Evolutionary conservation across 2,888 invertebrate genomes (phyloP).

Genomic region (Gortyna flavago): DNA sequence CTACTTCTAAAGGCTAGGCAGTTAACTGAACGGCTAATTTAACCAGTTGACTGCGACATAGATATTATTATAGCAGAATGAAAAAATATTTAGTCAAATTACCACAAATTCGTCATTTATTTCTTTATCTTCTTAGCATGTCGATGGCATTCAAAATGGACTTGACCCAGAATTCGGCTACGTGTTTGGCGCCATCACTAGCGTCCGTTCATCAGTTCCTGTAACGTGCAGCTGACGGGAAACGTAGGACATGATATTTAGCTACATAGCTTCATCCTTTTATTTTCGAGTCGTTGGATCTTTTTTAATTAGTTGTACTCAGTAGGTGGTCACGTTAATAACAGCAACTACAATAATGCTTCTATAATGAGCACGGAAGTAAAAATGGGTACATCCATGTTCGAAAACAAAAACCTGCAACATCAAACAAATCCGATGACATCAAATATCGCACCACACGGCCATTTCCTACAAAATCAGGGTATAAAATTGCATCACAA

Average conservation of each 20-base stretch:
- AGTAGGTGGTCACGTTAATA: neutral
- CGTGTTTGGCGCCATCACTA: no score
- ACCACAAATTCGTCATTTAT: neutral
- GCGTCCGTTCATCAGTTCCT: no score
- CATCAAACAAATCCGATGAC: neutral
- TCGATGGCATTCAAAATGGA: no score
- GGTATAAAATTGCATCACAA: constrained; percentile 48
- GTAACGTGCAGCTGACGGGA: no score
- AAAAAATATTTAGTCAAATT: neutral
- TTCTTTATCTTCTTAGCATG: neutral
- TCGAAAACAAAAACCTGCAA: neutral
- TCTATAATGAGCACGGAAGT: neutral
- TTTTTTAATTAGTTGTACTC: neutral
- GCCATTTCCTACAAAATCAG: constrained; percentile 40
- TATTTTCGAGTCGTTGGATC: neutral
- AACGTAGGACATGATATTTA: no score
- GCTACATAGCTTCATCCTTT: no score
- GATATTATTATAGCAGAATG: no score
- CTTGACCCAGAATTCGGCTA: no score
- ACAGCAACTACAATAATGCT: neutral
- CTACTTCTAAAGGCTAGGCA: no score
- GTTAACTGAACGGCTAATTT: no score
- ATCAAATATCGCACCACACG: neutral
- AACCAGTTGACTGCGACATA: no score
- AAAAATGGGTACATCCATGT: neutral